Percentiles rank a stretch among this genome's conserved stretches.
phyloP scores from a whole-genome alignment of 2,797 vertebrate genomes.

The Myotis planiceps region DNA sequence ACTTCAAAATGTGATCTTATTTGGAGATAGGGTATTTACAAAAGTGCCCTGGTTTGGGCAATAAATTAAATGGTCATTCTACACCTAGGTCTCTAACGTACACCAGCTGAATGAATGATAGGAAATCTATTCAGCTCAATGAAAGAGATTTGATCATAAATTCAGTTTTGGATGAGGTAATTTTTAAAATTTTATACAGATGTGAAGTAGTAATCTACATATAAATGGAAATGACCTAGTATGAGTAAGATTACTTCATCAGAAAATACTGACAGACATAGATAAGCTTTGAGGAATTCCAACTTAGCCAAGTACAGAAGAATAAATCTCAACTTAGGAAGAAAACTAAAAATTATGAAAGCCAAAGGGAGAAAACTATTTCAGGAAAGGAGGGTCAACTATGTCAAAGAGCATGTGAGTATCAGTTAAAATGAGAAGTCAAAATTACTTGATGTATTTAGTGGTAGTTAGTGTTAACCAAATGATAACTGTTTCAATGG shows the following conservation, averaged over 20 bases:
- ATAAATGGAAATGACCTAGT: not conserved
- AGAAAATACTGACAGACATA: conserved; percentile 16
- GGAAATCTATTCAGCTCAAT: not conserved
- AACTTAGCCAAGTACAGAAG: conserved; percentile 7
- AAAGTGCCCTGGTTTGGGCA: not conserved
- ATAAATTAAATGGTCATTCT: not conserved
- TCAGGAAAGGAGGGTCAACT: not conserved
- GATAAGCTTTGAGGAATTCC: not conserved
- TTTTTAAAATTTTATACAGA: not conserved
- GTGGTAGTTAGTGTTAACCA: not conserved
- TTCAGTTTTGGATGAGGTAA: conserved; percentile 12
- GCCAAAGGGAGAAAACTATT: not conserved
- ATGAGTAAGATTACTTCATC: not conserved
- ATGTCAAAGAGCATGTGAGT: not conserved
- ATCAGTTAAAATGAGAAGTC: not conserved
- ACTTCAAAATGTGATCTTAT: not conserved
- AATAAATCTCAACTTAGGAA: not conserved
- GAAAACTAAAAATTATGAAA: conserved; percentile 19
- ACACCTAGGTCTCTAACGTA: not conserved
- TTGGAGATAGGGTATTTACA: not conserved
- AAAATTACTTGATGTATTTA: not conserved
- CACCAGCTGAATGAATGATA: conserved; percentile 10
- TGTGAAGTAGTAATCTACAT: not conserved
- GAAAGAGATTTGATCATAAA: conserved; percentile 11
- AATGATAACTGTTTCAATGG: not conserved